Evolutionary conservation across 2,888 invertebrate genomes (phyloP).

Genomic region (Allolobophora icterica): DNA sequence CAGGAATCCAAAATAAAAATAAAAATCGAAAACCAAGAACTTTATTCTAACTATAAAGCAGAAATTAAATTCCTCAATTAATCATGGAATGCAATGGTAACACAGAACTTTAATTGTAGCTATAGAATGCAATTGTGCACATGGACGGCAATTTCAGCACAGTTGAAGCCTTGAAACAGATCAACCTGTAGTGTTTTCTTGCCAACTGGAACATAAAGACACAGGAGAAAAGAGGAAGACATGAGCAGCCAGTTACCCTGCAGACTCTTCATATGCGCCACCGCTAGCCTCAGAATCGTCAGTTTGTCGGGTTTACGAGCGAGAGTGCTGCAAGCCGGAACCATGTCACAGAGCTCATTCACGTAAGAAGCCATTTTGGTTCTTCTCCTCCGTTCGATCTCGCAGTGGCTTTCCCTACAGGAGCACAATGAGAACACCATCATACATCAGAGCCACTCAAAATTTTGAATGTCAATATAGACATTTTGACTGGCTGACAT

Average conservation of each 20-base stretch:
- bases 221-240: not conserved
- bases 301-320: conserved; percentile 97
- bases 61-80: too few relatives aligned
- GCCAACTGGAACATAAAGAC: not conserved
- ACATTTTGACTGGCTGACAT: too few relatives aligned
- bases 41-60: too few relatives aligned
- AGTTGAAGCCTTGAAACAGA: not conserved
- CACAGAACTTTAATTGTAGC: too few relatives aligned
- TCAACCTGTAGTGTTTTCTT: too few relatives aligned
- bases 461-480: too few relatives aligned
- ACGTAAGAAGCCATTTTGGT: conserved; percentile 99
- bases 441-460: not conserved
- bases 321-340: conserved; percentile 93
- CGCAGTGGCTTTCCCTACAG: conserved; percentile 91
- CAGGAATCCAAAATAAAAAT: too few relatives aligned
- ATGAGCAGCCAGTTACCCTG: conserved; percentile 72
- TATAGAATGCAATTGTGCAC: too few relatives aligned
- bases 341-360: conserved; percentile 98
- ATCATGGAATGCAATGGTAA: not conserved
- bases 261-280: conserved; percentile 96
- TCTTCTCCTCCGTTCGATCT: conserved; percentile 92
- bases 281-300: conserved; percentile 96
- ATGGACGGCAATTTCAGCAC: too few relatives aligned
- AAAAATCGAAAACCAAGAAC: too few relatives aligned
- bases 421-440: not conserved